phyloP scores from a whole-genome alignment of 2,888 invertebrate species.

The Hydropsyche betteni region DNA sequence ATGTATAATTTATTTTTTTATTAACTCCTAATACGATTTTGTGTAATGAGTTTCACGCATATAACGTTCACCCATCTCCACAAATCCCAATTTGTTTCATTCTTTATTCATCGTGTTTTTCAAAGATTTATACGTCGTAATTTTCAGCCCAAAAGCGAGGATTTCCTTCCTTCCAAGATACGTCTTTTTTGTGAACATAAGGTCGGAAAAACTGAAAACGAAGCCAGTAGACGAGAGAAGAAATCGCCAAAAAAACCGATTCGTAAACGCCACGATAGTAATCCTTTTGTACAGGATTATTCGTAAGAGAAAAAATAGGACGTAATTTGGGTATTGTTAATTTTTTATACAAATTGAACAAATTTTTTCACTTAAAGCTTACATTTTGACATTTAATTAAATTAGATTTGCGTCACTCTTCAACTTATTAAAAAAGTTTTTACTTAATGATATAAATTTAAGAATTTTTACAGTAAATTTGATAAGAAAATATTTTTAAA shows the following conservation, averaged over 20 bases:
- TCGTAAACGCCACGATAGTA: neutral
- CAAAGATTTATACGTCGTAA: constrained; percentile 16
- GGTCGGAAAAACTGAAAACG: neutral
- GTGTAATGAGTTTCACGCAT: neutral
- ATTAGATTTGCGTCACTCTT: too few species aligned
- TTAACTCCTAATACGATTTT: too few species aligned
- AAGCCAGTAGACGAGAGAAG: constrained; percentile 1
- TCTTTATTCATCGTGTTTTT: constrained; percentile 18
- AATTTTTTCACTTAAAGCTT: too few species aligned
- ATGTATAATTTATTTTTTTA: too few species aligned
- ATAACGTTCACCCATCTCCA: neutral
- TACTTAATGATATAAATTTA: too few species aligned
- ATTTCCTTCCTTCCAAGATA: constrained; percentile 6
- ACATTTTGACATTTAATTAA: too few species aligned
- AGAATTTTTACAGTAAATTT: too few species aligned
- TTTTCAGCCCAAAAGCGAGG: constrained; percentile 7
- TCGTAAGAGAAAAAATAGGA: too few species aligned
- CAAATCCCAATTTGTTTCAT: constrained; percentile 21
- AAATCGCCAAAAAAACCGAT: neutral
- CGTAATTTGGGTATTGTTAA: too few species aligned
- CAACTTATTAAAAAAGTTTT: too few species aligned
- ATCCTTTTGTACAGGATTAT: neutral
- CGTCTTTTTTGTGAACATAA: neutral
- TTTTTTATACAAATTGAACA: too few species aligned
- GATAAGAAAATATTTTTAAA: too few species aligned